Conservation (phyloP, 2,888 invertebrate species). For the Tachina lurida region DNA sequence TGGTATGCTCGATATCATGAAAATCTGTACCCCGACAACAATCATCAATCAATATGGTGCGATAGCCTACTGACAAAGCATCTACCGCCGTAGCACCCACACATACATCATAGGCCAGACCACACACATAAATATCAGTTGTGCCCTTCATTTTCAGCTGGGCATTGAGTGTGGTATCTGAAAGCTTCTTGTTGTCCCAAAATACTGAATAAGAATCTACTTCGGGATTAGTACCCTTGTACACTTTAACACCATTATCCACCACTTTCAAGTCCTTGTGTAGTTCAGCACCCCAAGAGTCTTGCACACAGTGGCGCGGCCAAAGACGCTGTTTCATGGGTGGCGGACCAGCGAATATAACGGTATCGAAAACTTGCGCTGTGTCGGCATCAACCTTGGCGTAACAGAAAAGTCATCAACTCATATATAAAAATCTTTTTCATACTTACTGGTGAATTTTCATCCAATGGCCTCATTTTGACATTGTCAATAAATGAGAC, state of each 20-base stretch:
- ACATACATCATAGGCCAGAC: slow-evolving; percentile 97
- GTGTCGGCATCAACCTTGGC: slow-evolving; percentile 88
- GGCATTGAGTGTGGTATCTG: slow-evolving; percentile 92
- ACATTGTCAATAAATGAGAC: slow-evolving; percentile 98
- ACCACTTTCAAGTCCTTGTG: slow-evolving; percentile 93
- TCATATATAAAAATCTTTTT: neutral
- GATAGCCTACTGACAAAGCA: slow-evolving; percentile 94
- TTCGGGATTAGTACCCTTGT: slow-evolving; percentile 96
- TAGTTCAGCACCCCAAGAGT: slow-evolving; percentile 96
- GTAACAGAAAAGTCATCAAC: neutral
- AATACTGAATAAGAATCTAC: slow-evolving; percentile 99
- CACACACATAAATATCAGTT: slow-evolving; percentile 97
- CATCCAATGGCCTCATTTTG: slow-evolving; percentile 88
- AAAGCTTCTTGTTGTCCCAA: slow-evolving; percentile 97
- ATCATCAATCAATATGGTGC: slow-evolving; percentile 94
- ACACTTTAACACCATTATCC: slow-evolving; percentile 90
- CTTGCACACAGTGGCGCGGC: slow-evolving; percentile 98
- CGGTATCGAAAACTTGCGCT: slow-evolving; percentile 93
- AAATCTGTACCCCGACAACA: slow-evolving; percentile 94
- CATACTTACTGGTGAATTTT: slow-evolving; percentile 87
- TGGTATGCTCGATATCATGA: slow-evolving; percentile 92
- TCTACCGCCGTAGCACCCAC: slow-evolving; percentile 95
- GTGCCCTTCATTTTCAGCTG: slow-evolving; percentile 91
- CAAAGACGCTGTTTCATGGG: slow-evolving; percentile 94
- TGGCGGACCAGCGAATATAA: slow-evolving; percentile 94